Evolutionary conservation across 1,140 invertebrate genomes (phyloP).

Genomic region (Laupala kohalensis): DNA sequence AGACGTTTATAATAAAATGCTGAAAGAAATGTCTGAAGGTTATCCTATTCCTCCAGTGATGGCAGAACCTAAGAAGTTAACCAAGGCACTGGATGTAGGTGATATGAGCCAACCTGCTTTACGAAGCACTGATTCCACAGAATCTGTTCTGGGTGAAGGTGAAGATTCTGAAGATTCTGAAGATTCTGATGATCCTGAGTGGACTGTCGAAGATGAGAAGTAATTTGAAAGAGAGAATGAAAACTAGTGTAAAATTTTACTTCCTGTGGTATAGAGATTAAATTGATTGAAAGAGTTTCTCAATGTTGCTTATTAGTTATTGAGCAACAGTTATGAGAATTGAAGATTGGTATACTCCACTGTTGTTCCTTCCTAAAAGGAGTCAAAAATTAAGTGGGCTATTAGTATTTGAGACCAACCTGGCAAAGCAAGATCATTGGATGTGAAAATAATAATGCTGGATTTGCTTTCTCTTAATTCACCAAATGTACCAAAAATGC

Average conservation of each 20-base stretch:
- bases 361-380: not conserved
- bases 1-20: constrained; percentile 52
- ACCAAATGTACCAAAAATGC: not conserved
- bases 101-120: constrained; percentile 1
- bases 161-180: no score
- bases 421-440: no score
- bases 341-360: not conserved
- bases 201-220: constrained; percentile 30
- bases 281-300: not conserved
- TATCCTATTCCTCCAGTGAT: constrained; percentile 28
- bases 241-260: not conserved
- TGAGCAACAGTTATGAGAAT: not conserved
- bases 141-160: constrained; percentile 39
- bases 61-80: constrained; percentile 6
- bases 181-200: constrained; percentile 70
- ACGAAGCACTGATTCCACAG: constrained; percentile 34
- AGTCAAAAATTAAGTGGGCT: not conserved
- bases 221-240: constrained; percentile 5
- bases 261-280: not conserved
- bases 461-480: not conserved
- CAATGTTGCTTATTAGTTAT: no score
- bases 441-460: not conserved
- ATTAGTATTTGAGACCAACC: no score
- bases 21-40: constrained; percentile 49
- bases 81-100: not conserved